A percentile compares a stretch with the other conserved stretches of the same genome.
phyloP scores from a whole-genome alignment of 2,888 invertebrate species.

The Pachliopta kotzebuea region DNA sequence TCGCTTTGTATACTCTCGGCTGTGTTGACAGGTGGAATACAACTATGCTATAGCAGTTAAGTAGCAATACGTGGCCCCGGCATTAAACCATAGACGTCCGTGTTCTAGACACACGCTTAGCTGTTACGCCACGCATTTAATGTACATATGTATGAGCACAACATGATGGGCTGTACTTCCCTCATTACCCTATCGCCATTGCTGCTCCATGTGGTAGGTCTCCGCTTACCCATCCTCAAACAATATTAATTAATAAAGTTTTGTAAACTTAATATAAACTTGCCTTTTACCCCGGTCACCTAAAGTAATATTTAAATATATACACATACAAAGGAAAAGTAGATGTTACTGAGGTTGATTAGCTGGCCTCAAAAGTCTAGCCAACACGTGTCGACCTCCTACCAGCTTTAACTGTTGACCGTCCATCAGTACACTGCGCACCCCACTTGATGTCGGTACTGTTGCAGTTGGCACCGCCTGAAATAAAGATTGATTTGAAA shows the following conservation, averaged over 20 bases:
- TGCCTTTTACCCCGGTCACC: constrained; percentile 11
- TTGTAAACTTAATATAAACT: constrained; percentile 3
- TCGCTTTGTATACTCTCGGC: too few relatives aligned
- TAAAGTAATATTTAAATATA: constrained; percentile 4
- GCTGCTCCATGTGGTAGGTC: too few relatives aligned
- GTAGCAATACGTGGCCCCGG: too few relatives aligned
- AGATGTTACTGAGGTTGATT: constrained; percentile 49
- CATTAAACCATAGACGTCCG: too few relatives aligned
- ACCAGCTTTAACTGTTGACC: constrained; percentile 71
- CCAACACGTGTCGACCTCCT: constrained; percentile 68
- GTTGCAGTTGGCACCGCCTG: constrained; percentile 48
- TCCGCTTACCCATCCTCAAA: neutral
- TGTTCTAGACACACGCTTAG: too few relatives aligned
- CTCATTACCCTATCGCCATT: too few relatives aligned
- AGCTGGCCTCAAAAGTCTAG: constrained; percentile 62
- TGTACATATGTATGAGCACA: too few relatives aligned
- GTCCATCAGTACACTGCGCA: constrained; percentile 71
- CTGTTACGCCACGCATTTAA: too few relatives aligned
- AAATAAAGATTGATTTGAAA: constrained; percentile 10
- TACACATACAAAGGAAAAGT: constrained; percentile 13
- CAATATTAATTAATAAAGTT: neutral
- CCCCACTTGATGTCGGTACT: constrained; percentile 52
- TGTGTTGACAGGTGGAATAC: too few relatives aligned
- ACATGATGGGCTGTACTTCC: too few relatives aligned
- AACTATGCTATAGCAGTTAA: too few relatives aligned